Base-by-base conservation (phyloP, 1,140 invertebrate genomes). In the Micrasema longulum region DNA sequence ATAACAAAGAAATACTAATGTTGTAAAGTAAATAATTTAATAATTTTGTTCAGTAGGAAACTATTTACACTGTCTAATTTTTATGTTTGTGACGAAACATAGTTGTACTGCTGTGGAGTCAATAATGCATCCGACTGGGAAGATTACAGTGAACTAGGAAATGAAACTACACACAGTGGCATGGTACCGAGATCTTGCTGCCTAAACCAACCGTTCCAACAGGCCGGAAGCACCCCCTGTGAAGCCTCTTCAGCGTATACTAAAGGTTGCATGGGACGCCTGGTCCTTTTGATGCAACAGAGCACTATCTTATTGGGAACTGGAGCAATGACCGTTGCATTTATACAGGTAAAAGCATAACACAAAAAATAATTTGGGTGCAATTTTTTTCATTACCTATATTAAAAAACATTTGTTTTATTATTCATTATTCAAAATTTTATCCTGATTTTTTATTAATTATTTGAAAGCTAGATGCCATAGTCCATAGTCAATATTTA, bases 101-200 rank as follows among this genome's bases (percentile, higher is more conserved):
- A 95, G 93, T 81, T 94, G 65, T 85, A 87, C 76, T 95, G 93
- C 79, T 95, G 93, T 77, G 93, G 93, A 38, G 86, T 93, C 16
- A 75, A 89, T 52, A 78, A 80, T 16, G 84, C 85, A 9, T 52
- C 77, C 1, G 92, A 95, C 78, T 95, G 93, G 93, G 48, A 16
- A 26, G 77, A 5, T 76, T 77, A 12, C n/a, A 57, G 11, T 45
- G 12, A 23, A 23, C 36, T 18, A 41, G 80, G 81, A 76, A 82
- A 85, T 57, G 87, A 14, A n/a, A n/a, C n/a, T n/a, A n/a, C n/a
- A n/a, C n/a, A n/a, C n/a, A n/a, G n/a, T n/a, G n/a, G n/a, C n/a
- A n/a, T n/a, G 20, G 52, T 52, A 23, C 31, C 12, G 14, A 53
- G 14, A 18, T 52, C 23, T 23, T 67, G 35, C 35, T 10, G 18